Evolutionary conservation across 2,113 vertebrate species (phyloP).

Genomic region (Hoplias malabaricus): DNA sequence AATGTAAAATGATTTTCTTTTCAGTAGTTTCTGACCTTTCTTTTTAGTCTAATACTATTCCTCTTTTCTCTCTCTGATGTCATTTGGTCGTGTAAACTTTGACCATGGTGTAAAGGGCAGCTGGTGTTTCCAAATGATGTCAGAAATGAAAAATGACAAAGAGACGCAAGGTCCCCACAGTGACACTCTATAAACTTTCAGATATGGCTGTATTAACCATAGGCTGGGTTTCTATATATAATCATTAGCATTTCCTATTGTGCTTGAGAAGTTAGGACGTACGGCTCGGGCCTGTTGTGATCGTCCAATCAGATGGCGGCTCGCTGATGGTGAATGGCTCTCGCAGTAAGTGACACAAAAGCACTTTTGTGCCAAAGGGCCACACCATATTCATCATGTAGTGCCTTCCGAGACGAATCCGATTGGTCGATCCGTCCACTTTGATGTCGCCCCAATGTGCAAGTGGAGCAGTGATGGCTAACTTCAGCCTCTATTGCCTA

Average conservation of each 20-base stretch:
- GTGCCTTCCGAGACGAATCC: slow-evolving; percentile 55
- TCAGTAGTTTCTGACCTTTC: no score
- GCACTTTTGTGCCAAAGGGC: slow-evolving; percentile 52
- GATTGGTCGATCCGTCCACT: slow-evolving; percentile 54
- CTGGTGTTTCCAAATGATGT: no score
- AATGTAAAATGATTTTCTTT: slow-evolving; percentile 20
- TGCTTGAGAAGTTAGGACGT: slow-evolving; percentile 51
- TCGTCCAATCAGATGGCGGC: slow-evolving; percentile 46
- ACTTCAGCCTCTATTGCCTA: slow-evolving; percentile 51
- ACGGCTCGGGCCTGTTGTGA: slow-evolving; percentile 46
- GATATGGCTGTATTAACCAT: slow-evolving; percentile 17
- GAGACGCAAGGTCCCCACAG: no score
- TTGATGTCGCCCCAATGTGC: slow-evolving; percentile 55
- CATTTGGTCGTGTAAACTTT: no score
- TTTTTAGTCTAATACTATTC: no score
- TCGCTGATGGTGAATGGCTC: slow-evolving; percentile 47
- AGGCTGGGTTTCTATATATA: slow-evolving; percentile 28
- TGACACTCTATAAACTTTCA: no score
- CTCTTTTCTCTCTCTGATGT: no score
- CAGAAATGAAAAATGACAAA: no score
- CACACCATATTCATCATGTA: slow-evolving; percentile 59
- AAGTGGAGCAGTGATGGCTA: slow-evolving; percentile 51
- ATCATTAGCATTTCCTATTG: slow-evolving; percentile 57
- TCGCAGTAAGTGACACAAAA: slow-evolving; percentile 55
- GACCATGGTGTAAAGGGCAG: no score